These are phyloP conservation scores for Chloroclystis v-ata DNA, from an alignment of 2,888 invertebrate genomes.

Conservation along the genomic window DNA sequence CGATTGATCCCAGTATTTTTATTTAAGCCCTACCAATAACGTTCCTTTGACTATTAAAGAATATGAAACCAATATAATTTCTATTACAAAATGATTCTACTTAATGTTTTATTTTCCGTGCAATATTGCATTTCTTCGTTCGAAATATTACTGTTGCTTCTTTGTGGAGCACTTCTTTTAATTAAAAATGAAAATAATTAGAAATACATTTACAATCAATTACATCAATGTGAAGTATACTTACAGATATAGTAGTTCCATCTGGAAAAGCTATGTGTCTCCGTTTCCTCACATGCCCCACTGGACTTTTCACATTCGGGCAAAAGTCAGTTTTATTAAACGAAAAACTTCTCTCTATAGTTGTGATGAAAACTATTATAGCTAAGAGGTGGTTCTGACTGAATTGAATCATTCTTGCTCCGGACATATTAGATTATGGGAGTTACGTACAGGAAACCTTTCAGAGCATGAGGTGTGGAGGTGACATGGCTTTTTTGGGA, in stretches of 20 bases:
- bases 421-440: slow-evolving; percentile 4
- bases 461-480: slow-evolving; percentile 8
- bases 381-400: slow-evolving; percentile 9
- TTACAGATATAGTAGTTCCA: slow-evolving; percentile 38
- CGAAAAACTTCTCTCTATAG: slow-evolving; percentile 11
- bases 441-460: slow-evolving; percentile 2
- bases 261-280: slow-evolving; percentile 44
- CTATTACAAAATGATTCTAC: no score
- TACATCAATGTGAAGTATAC: no score
- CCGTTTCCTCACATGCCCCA: slow-evolving; percentile 38
- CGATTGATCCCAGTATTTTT: no score
- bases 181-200: no score
- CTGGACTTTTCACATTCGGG: slow-evolving; percentile 37
- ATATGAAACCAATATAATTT: no score
- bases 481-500: slow-evolving; percentile 8
- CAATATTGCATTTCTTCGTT: no score
- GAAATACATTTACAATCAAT: no score
- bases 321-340: slow-evolving; percentile 30
- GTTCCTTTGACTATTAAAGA: no score
- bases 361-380: slow-evolving; percentile 16
- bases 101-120: no score
- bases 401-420: slow-evolving; percentile 18
- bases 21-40: no score
- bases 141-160: no score
- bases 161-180: no score